Evolutionary conservation across 1,140 invertebrate species (phyloP).

Genomic region (Saccostrea echinata): DNA sequence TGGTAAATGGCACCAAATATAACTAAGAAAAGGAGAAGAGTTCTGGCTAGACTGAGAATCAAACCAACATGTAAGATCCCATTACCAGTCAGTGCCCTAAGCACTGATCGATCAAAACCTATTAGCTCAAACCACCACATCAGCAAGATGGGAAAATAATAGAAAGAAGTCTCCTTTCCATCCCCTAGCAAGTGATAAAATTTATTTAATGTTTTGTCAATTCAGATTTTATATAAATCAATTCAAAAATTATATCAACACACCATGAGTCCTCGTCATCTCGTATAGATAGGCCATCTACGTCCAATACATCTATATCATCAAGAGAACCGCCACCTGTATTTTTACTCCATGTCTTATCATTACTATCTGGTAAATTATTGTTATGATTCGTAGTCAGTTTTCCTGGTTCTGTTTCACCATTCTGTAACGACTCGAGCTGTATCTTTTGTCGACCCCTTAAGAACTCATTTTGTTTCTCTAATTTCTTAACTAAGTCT

Average conservation of each 20-base stretch:
- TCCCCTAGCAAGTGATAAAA: too few species aligned
- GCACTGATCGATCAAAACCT: too few species aligned
- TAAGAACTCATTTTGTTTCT: conserved; percentile 79
- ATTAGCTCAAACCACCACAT: too few species aligned
- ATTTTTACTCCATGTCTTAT: conserved; percentile 55
- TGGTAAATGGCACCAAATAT: too few species aligned
- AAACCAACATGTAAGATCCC: too few species aligned
- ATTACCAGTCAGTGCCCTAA: too few species aligned
- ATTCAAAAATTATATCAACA: conserved; percentile 38
- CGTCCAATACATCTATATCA: conserved; percentile 69
- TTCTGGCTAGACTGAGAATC: too few species aligned
- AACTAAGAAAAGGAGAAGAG: too few species aligned
- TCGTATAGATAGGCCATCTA: conserved; percentile 66
- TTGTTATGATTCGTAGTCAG: conserved; percentile 62
- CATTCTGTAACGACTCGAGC: conserved; percentile 59
- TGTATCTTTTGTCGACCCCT: conserved; percentile 74
- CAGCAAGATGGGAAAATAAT: too few species aligned
- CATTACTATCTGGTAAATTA: conserved; percentile 56
- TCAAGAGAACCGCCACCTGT: conserved; percentile 64
- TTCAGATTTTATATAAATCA: too few species aligned
- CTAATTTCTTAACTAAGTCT: conserved; percentile 79
- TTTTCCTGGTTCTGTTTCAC: conserved; percentile 62
- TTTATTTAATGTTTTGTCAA: too few species aligned
- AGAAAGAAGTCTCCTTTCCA: too few species aligned
- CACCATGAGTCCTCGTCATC: conserved; percentile 76